Evolutionary conservation across 2,113 vertebrate species (phyloP), one percentile per base, ranked within the genome.

Genomic region (Penelope pileata): DNA sequence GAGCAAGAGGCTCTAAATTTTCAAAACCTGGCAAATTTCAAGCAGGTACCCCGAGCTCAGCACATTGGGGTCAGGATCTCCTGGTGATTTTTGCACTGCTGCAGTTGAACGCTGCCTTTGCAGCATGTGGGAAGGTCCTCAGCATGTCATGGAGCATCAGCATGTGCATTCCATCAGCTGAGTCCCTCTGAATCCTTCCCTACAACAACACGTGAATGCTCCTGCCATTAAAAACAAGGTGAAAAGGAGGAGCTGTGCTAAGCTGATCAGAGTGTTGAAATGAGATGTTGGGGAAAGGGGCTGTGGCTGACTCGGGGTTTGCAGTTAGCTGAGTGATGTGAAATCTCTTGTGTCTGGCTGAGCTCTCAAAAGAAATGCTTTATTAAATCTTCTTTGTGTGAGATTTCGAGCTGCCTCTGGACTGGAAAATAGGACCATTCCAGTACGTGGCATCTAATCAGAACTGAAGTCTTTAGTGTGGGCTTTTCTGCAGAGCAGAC

Each of bases 341-440:
- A 95, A 96, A 93, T 95, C 90, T 91, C 95, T 53, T 68, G 88
- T 86, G 93, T 90, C 93, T 95, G 79, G 50, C 93, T 82, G 88
- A 83, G 93, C 83, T 91, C 88, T 86, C 83, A 94, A 94, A 96
- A 86, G 88, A 96, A 96, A 96, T 68, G 76, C 90, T 91, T 96
- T 96, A 94, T 96, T 93, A 96, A 97, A 96, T 96, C 92, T 93
- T 93, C 88, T 90, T 95, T 86, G 90, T 94, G 60, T 86, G 85
- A 90, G 90, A 95, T 93, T 93, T 96, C 94, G 86, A 83, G 73
- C 76, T 94, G 90, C 85, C 93, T 95, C 91, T 96, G 91, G 73
- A 91, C 83, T 95, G 88, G 94, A 94, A 95, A 96, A 95, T 90
- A 82, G 90, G 83, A 78, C 93, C 85, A 88, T 93, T 95, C 85